Evolutionary conservation across 2,113 vertebrate species (phyloP), one percentile per base, ranked within the genome.

Genomic region (Corydoras maculifer): DNA sequence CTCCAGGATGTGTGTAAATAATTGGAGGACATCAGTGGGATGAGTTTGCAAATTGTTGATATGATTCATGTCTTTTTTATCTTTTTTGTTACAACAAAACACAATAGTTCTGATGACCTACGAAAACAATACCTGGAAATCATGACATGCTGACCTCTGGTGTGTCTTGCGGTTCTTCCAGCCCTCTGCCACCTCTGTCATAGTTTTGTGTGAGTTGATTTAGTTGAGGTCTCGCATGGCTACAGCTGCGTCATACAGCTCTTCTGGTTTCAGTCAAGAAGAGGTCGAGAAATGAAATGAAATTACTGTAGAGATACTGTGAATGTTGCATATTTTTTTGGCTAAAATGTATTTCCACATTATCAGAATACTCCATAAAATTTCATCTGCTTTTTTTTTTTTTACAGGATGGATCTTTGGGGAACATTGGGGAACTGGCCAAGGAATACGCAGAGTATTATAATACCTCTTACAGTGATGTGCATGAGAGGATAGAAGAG

Each of bases 401-500:
- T 5, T 43, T 43, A 11, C 76, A 98, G 97, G 96, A 99, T 61
- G 96, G 97, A 68, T 95, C 95, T 0, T 83, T 94, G 89, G 97
- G 94, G 70, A 98, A 92, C 82, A 92, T 99, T 60, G 93, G 93
- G 78, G 93, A 95, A 79, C 87, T 99, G 85, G 94, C 93, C 0
- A 91, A 96, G 83, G 92, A 98, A 82, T 98, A 97, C 82, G 93
- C 97, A 3, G 92, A 92, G 78, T 97, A 96, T 80, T 98, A 98
- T 84, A 93, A 93, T 65, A 96, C 96, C 67, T 94, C 91, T 55
- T 90, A 93, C 82, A 90, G 90, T 0, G 94, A 98, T 61, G 95
- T 98, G 70, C 92, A 91, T 11, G 95, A 96, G 74, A 90, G 94
- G 79, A 98, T 98, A 95, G 96, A 98, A 80, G 96, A 98, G 84